Conservation (phyloP, 2,888 invertebrate genomes). For the Tetragonisca angustula region DNA sequence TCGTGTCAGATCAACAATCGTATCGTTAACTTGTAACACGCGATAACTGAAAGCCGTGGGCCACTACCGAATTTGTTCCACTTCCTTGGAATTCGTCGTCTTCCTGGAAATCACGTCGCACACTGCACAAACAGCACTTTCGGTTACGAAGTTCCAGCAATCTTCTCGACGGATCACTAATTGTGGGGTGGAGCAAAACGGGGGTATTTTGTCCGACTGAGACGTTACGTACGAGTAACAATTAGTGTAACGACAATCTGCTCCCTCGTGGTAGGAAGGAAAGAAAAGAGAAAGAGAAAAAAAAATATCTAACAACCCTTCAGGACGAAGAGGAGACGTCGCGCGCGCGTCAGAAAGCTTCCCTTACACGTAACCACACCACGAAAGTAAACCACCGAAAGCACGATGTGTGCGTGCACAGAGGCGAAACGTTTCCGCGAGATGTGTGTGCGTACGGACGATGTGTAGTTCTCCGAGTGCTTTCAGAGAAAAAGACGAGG, state of each 20-base stretch:
- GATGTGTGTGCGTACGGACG: constrained; percentile 10
- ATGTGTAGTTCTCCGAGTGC: constrained; percentile 29
- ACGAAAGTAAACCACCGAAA: constrained; percentile 23
- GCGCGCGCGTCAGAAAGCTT: constrained; percentile 34
- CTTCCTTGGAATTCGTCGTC: neutral
- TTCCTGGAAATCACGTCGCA: too few relatives aligned
- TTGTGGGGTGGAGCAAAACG: constrained; percentile 43
- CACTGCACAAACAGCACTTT: neutral
- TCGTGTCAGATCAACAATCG: constrained; percentile 58
- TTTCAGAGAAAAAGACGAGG: constrained; percentile 30
- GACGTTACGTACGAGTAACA: constrained; percentile 69
- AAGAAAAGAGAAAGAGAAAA: constrained; percentile 37
- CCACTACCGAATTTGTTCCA: constrained; percentile 41
- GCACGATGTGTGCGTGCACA: neutral
- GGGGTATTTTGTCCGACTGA: constrained; percentile 49
- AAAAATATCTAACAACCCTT: constrained; percentile 64
- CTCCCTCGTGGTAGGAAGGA: constrained; percentile 40
- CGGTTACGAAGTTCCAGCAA: neutral
- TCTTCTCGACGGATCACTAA: constrained; percentile 17
- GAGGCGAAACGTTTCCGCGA: constrained; percentile 14
- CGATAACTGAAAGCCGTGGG: constrained; percentile 23
- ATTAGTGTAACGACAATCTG: constrained; percentile 79
- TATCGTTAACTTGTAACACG: constrained; percentile 58
- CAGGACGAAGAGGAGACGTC: constrained; percentile 53
- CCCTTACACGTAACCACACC: constrained; percentile 33